Percentiles rank a stretch among this genome's conserved stretches.
Evolutionary conservation across 2,888 invertebrate genomes (phyloP).

Genomic region (Drosophila prostipennis): DNA sequence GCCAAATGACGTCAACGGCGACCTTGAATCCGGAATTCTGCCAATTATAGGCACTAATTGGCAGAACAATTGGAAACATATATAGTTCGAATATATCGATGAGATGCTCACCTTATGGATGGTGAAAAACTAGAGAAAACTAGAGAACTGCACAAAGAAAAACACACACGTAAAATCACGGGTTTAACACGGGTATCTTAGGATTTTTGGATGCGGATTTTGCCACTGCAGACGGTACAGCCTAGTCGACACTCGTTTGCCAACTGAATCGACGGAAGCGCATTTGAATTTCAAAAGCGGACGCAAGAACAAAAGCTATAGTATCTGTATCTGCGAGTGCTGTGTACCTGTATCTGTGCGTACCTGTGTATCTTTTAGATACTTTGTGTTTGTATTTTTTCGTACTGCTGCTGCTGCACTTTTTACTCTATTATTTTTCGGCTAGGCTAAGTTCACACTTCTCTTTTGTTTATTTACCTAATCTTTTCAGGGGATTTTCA

Average conservation of each 20-base stretch:
- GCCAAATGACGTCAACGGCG: conserved; percentile 62
- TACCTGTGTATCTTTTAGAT: conserved; percentile 15
- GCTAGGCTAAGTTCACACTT: conserved; percentile 5
- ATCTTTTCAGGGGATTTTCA: conserved; percentile 53
- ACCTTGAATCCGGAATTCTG: conserved; percentile 58
- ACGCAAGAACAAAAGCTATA: conserved; percentile 74
- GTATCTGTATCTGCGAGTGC: conserved; percentile 13
- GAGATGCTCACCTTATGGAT: conserved; percentile 25
- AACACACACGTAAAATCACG: conserved; percentile 16
- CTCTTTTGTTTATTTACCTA: conserved; percentile 35
- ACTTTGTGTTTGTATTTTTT: not conserved
- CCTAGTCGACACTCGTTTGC: conserved; percentile 81
- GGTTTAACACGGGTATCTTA: conserved; percentile 2
- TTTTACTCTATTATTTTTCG: conserved; percentile 32
- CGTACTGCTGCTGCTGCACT: conserved; percentile 44
- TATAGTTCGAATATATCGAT: not conserved
- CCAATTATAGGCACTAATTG: conserved; percentile 18
- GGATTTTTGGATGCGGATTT: conserved; percentile 16
- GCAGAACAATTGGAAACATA: not conserved
- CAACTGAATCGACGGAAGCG: conserved; percentile 76
- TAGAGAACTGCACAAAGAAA: conserved; percentile 2
- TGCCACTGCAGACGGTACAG: conserved; percentile 62
- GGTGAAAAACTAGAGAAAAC: not conserved
- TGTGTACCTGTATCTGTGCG: conserved; percentile 23
- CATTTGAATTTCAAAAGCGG: conserved; percentile 79